Percentiles rank a stretch among this genome's conserved stretches.
phyloP scores from a whole-genome alignment of 2,113 vertebrate genomes.

The Dryoscopus gambensis region DNA sequence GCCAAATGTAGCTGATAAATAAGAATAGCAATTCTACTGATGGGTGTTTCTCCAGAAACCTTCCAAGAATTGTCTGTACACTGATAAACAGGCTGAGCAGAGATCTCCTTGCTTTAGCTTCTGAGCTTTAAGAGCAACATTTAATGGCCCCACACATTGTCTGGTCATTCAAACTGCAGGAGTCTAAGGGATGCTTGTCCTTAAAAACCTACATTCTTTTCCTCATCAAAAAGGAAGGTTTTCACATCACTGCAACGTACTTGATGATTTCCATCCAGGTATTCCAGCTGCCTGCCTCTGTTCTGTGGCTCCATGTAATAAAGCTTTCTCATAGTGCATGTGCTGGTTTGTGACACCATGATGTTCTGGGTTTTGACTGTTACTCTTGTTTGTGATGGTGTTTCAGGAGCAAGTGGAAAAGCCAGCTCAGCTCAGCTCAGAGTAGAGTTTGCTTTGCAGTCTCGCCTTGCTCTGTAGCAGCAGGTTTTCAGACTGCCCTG shows the following conservation, averaged over 20 bases:
- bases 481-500: neutral
- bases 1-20: neutral
- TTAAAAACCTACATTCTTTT: neutral
- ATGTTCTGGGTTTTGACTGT: neutral
- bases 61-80: constrained; percentile 34
- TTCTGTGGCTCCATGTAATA: neutral
- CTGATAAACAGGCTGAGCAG: neutral
- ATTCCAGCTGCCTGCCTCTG: neutral
- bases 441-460: neutral
- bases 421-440: neutral
- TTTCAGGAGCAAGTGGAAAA: neutral
- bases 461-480: neutral
- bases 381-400: neutral
- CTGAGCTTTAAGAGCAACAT: neutral
- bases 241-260: neutral
- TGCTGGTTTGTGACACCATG: neutral
- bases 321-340: neutral
- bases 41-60: constrained; percentile 20
- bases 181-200: neutral
- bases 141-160: neutral
- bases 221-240: neutral
- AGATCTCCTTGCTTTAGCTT: neutral
- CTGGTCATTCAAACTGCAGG: neutral
- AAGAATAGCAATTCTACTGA: neutral
- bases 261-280: neutral